Evolutionary conservation across 2,888 invertebrate genomes (phyloP).

Genomic region (Tolmerus cingulatus): DNA sequence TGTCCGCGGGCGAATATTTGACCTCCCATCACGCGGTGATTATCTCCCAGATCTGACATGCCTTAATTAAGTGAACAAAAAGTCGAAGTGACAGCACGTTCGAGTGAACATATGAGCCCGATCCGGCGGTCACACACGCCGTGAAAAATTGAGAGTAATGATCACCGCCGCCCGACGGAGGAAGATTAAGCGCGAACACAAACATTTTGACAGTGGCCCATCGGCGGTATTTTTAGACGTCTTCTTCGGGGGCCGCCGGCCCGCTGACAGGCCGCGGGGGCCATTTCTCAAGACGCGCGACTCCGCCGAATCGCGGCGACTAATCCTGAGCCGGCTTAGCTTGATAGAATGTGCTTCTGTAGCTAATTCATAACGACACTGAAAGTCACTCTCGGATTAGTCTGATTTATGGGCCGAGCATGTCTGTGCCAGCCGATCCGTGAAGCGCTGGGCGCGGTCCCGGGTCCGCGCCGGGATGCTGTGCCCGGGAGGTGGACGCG

Average conservation of each 20-base stretch:
- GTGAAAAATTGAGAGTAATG: slow-evolving; percentile 41
- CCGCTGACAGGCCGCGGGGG: slow-evolving; percentile 27
- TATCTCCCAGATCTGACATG: slow-evolving; percentile 42
- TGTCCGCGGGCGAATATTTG: slow-evolving; percentile 20
- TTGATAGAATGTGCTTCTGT: slow-evolving; percentile 45
- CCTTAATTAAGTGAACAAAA: slow-evolving; percentile 46
- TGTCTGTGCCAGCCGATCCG: slow-evolving; percentile 43
- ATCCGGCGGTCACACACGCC: slow-evolving; percentile 30
- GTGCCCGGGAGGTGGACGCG: neutral
- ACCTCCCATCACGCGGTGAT: slow-evolving; percentile 34
- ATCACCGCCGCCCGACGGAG: neutral
- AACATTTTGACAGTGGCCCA: slow-evolving; percentile 48
- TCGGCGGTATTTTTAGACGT: slow-evolving; percentile 43
- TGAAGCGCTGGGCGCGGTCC: neutral
- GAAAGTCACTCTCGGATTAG: slow-evolving; percentile 49
- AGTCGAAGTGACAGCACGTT: slow-evolving; percentile 46
- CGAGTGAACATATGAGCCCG: slow-evolving; percentile 43
- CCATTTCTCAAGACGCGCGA: slow-evolving; percentile 32
- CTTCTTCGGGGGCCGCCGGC: slow-evolving; percentile 19
- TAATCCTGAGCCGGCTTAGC: slow-evolving; percentile 47
- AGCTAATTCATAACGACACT: slow-evolving; percentile 49
- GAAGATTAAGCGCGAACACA: slow-evolving; percentile 47
- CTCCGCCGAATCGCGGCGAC: slow-evolving; percentile 42
- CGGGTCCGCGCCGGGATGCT: neutral
- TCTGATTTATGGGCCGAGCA: slow-evolving; percentile 47